Conservation (phyloP, 2,113 vertebrate species). For the Pogona vitticeps region DNA sequence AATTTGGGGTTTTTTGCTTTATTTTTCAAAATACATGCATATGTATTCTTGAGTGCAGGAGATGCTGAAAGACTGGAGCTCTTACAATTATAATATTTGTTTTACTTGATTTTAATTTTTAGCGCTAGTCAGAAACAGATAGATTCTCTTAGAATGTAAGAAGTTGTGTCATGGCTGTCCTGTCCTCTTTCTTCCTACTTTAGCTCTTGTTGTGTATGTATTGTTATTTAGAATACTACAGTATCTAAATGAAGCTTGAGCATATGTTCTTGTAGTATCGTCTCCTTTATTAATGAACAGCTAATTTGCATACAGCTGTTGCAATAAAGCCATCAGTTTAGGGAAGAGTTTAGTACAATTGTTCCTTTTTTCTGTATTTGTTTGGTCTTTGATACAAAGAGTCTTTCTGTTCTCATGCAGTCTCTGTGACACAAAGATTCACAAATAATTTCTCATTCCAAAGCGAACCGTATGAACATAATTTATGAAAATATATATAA, state of each 20-base stretch:
- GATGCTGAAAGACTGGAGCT: not conserved
- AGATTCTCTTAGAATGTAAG: too few species aligned
- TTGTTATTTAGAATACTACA: not conserved
- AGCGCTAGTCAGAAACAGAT: too few species aligned
- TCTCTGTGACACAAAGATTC: not conserved
- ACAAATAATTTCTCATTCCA: slow-evolving; percentile 1
- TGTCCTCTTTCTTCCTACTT: not conserved
- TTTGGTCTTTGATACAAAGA: slow-evolving; percentile 9
- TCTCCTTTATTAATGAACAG: not conserved
- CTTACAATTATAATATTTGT: not conserved
- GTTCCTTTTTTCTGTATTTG: slow-evolving; percentile 4
- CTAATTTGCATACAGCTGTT: slow-evolving; percentile 27
- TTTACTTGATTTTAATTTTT: not conserved
- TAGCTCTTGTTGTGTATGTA: not conserved
- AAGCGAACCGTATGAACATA: not conserved
- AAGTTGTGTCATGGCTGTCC: not conserved
- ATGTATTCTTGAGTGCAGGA: not conserved
- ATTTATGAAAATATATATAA: not conserved
- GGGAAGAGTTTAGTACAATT: not conserved
- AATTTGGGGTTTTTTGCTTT: not conserved
- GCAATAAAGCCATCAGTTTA: not conserved
- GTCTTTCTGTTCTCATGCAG: not conserved
- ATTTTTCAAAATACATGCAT: not conserved
- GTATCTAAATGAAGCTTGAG: not conserved
- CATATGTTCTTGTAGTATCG: not conserved